These are phyloP conservation scores for Tipula vernalis DNA, from an alignment of 2,888 invertebrate species.

Conservation along the genomic window DNA sequence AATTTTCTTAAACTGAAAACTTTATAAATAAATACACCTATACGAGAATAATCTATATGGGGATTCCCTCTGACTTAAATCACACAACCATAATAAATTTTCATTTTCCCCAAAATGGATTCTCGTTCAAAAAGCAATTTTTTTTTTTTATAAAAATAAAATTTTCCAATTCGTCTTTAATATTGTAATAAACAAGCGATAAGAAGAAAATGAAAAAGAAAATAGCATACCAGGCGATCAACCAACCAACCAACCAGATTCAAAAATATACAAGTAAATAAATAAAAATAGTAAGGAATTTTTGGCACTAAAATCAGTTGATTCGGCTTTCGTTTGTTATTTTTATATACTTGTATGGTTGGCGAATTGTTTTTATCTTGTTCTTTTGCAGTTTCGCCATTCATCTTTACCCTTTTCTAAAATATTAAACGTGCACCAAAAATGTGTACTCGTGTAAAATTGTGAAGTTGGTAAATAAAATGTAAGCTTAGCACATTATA, in stretches of 20 bases:
- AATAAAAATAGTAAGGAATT: neutral
- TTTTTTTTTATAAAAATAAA: neutral
- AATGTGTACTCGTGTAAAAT: neutral
- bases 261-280: neutral
- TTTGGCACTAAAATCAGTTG: neutral
- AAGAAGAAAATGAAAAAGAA: neutral
- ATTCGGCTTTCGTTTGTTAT: neutral
- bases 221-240: neutral
- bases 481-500: neutral
- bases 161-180: neutral
- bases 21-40: neutral
- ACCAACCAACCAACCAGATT: neutral
- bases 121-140: neutral
- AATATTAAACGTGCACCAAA: neutral
- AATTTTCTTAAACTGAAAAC: neutral
- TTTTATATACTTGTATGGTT: neutral
- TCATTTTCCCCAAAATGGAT: neutral
- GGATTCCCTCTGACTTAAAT: neutral
- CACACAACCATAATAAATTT: neutral
- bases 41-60: neutral
- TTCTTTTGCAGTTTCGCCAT: neutral
- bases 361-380: neutral
- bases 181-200: neutral
- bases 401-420: neutral
- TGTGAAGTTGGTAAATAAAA: neutral